Percentiles rank a stretch among this genome's conserved stretches.
Conservation (phyloP, 1,140 invertebrate species). For the Druon quercuslanigerum region DNA sequence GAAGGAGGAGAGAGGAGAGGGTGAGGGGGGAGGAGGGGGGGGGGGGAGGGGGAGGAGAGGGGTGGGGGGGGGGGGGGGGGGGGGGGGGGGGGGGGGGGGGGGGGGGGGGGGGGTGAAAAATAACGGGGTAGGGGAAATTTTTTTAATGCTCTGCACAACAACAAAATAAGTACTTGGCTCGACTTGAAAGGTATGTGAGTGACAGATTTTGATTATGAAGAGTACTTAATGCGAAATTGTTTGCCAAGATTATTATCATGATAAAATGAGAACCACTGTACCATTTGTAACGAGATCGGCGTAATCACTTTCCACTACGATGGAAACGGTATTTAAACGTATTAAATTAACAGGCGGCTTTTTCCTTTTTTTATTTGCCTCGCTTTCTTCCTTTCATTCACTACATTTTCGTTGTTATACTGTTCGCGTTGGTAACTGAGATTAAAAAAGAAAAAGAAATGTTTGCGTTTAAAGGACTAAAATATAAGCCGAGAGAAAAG, state of each 20-base stretch:
- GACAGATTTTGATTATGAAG: no score
- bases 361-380: background rate
- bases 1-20: no score
- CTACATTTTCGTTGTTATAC: background rate
- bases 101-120: no score
- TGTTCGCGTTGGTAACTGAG: slow-evolving; percentile 27
- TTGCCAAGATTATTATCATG: background rate
- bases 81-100: no score
- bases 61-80: no score
- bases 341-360: slow-evolving; percentile 4
- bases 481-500: slow-evolving; percentile 21
- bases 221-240: background rate
- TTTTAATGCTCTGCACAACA: no score
- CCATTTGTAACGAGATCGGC: slow-evolving; percentile 10
- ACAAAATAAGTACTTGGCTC: background rate
- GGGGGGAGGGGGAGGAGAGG: no score
- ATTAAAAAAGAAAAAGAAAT: background rate
- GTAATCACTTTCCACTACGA: slow-evolving; percentile 41
- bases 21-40: no score
- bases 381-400: background rate
- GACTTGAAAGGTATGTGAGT: no score
- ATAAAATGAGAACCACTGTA: slow-evolving; percentile 26
- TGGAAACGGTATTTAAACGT: slow-evolving; percentile 38
- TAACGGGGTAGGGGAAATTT: no score
- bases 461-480: background rate